Base-by-base conservation (phyloP, 2,888 invertebrate species). In the Plagiodera versicolora region DNA sequence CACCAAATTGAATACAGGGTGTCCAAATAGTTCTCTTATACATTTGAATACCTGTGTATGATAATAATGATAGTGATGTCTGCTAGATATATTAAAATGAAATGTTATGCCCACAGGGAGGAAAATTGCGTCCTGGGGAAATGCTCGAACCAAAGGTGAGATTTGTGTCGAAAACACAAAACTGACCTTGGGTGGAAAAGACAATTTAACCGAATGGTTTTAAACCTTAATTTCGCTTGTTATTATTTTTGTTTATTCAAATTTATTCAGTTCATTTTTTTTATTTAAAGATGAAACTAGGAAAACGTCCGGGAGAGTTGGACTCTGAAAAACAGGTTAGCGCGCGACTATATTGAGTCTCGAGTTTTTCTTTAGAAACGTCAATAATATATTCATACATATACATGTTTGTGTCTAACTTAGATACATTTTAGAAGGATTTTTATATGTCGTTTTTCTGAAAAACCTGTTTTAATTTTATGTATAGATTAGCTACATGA, bases 261-360 rank as follows among this genome's bases (percentile, higher is more conserved):
- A 68, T 75, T 73, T 70, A 71, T 73, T 74, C 72, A 62, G 58
- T 70, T 67, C 71, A 63, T 63, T 83, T 83, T 83, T 83, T 84
- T 82, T 83, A 82, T 85, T 86, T 85, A 84, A 86, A 86, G 86
- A 83, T 79, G 81, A 86, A 84, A 81, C 63, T 56, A 57, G 81
- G 85, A 82, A 86, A 85, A 82, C 89, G 91, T 81, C 91, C 91
- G 80, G 92, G 91, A 82, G 90, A 88, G 87, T 85, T 91, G 84
- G 76, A 74, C 67, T 5, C 24, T 24, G 82, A 84, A 30, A 86
- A 86, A 83, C 89, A 90, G 82, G 91, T 91, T 87, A 89, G 89
- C 71, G 71, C 71, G 73, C 67, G 63, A 65, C 58, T 61, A 60
- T 67, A 65, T 67, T 72, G 65, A 69, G 67, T 66, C 67, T 62